Conservation (phyloP, 2,797 vertebrate species). For the Acestrorhynchus altus region DNA sequence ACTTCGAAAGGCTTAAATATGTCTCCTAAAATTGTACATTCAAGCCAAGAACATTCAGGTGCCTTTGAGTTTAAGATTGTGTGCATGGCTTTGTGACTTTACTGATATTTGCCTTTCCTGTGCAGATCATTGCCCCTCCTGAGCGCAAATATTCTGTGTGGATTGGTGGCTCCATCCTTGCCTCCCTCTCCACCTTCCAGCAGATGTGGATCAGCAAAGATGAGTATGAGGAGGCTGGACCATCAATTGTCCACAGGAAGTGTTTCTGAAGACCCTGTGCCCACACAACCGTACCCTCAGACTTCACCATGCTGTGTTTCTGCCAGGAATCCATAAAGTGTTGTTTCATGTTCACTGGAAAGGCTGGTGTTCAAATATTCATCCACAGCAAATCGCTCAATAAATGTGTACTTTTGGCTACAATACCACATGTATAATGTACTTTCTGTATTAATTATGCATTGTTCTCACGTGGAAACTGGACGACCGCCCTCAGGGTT, state of each 20-base stretch:
- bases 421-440: neutral
- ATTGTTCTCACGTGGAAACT: neutral
- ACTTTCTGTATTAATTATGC: neutral
- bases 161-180: slow-evolving; percentile 71
- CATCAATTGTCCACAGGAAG: slow-evolving; percentile 68
- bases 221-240: slow-evolving; percentile 68
- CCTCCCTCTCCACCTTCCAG: slow-evolving; percentile 71
- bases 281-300: neutral
- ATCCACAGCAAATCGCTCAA: slow-evolving; percentile 32
- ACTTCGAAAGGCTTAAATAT: too few relatives aligned
- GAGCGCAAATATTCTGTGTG: slow-evolving; percentile 70
- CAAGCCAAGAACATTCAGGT: neutral
- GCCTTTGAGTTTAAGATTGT: neutral
- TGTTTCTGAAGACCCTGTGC: slow-evolving; percentile 59
- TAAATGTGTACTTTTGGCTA: slow-evolving; percentile 51
- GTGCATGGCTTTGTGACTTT: neutral
- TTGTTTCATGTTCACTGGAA: slow-evolving; percentile 28
- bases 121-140: slow-evolving; percentile 69
- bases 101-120: neutral
- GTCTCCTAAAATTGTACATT: too few relatives aligned
- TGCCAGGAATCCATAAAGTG: slow-evolving; percentile 19
- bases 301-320: slow-evolving; percentile 22
- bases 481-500: neutral
- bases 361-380: slow-evolving; percentile 30
- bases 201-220: slow-evolving; percentile 73